Conservation (phyloP, 2,797 vertebrate species). For the Distichodus sexfasciatus region DNA sequence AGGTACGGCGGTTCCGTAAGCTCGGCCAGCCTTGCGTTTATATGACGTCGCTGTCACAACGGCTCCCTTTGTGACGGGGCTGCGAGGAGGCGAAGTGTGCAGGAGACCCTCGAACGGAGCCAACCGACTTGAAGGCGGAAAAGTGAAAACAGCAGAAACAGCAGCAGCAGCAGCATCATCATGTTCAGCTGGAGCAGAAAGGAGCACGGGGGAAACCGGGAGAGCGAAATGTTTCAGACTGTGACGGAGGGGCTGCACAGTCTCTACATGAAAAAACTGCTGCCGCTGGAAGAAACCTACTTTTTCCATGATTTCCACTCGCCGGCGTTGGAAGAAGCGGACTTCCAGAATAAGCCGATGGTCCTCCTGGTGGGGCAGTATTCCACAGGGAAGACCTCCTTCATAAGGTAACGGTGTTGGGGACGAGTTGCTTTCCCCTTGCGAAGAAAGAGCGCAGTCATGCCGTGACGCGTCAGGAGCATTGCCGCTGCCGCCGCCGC, state of each 20-base stretch:
- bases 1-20: no score
- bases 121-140: no score
- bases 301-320: slow-evolving; percentile 97
- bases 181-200: slow-evolving; percentile 94
- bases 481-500: no score
- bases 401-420: slow-evolving; percentile 81
- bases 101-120: no score
- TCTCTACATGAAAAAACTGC: slow-evolving; percentile 87
- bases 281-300: slow-evolving; percentile 92
- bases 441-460: neutral
- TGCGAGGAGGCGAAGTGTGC: no score
- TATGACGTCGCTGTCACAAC: no score
- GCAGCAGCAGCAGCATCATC: slow-evolving; percentile 26
- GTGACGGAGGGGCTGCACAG: slow-evolving; percentile 88
- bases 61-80: no score
- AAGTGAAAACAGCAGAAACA: no score
- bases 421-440: neutral
- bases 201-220: slow-evolving; percentile 80
- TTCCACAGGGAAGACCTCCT: slow-evolving; percentile 95
- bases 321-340: slow-evolving; percentile 89
- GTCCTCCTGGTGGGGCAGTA: slow-evolving; percentile 94
- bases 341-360: slow-evolving; percentile 97
- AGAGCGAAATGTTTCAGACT: slow-evolving; percentile 86
- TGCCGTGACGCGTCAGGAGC: neutral
- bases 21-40: no score